These are phyloP conservation scores for Polymixis flavicincta DNA, from an alignment of 2,888 invertebrate genomes.

Conservation along the genomic window DNA sequence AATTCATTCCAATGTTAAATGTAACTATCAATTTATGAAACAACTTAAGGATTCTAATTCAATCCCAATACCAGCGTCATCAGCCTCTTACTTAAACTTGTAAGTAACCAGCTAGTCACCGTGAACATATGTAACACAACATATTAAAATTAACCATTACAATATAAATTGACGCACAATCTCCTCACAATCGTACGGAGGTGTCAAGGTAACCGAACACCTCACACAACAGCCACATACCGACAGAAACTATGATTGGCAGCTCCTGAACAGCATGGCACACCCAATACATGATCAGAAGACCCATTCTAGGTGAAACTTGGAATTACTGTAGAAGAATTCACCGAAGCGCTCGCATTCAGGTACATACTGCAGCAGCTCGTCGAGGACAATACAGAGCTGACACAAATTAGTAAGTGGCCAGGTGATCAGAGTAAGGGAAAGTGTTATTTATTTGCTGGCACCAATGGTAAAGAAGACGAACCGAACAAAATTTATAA, in stretches of 20 bases:
- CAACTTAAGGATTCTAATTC: not conserved
- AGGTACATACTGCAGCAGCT: not conserved
- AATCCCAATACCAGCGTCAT: not conserved
- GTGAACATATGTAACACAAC: conserved; percentile 14
- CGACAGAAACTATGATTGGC: conserved; percentile 75
- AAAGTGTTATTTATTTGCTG: not conserved
- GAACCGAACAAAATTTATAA: not conserved
- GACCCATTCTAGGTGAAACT: not conserved
- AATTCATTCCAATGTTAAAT: not conserved
- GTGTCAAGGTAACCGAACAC: conserved; percentile 63
- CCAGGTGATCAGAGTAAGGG: not conserved
- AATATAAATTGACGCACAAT: conserved; percentile 38
- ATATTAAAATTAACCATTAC: conserved; percentile 21
- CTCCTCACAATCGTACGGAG: conserved; percentile 52
- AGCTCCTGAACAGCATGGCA: conserved; percentile 56
- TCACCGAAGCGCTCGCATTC: not conserved
- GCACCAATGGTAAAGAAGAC: not conserved
- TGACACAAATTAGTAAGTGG: not conserved
- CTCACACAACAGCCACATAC: conserved; percentile 70
- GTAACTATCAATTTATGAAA: not conserved
- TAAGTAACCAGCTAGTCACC: not conserved
- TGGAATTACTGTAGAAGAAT: not conserved
- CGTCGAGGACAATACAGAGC: not conserved
- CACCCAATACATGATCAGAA: not conserved
- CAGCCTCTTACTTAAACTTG: not conserved